Conservation (phyloP, 1,140 invertebrate species). For the Aphaenogaster ashmeadi region DNA sequence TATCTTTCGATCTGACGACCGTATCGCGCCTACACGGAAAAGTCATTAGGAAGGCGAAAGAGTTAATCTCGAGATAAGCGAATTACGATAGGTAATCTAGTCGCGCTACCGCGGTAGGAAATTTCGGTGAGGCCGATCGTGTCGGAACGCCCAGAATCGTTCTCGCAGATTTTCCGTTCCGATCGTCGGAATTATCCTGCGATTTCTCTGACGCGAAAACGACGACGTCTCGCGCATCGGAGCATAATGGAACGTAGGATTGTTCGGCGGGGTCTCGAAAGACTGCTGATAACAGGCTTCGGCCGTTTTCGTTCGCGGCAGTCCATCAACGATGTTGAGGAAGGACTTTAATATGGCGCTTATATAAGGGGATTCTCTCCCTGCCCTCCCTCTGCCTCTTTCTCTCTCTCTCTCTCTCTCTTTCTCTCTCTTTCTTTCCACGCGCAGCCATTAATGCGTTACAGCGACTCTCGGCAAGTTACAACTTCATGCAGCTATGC, state of each 20-base stretch:
- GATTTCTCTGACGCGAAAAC: background rate
- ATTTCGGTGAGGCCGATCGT: background rate
- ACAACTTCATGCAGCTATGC: slow-evolving; percentile 75
- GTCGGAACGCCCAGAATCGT: background rate
- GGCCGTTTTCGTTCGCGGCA: background rate
- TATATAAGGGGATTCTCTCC: slow-evolving; percentile 75
- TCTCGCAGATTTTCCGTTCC: background rate
- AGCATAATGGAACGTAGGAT: background rate
- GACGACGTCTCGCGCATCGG: background rate
- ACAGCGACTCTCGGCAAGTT: slow-evolving; percentile 64
- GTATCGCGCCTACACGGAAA: background rate
- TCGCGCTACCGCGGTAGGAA: background rate
- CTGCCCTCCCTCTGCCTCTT: slow-evolving; percentile 5
- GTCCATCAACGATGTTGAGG: slow-evolving; percentile 41
- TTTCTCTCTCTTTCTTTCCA: slow-evolving; percentile 18
- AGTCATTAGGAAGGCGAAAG: background rate
- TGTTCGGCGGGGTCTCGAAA: background rate
- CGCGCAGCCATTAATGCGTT: slow-evolving; percentile 69
- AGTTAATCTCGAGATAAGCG: background rate
- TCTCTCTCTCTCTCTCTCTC: background rate
- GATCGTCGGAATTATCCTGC: background rate
- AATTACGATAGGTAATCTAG: background rate
- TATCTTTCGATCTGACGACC: background rate
- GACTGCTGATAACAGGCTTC: slow-evolving; percentile 28
- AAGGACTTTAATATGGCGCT: slow-evolving; percentile 69